phyloP scores from a whole-genome alignment of 1,140 invertebrate species.

The Arion vulgaris region DNA sequence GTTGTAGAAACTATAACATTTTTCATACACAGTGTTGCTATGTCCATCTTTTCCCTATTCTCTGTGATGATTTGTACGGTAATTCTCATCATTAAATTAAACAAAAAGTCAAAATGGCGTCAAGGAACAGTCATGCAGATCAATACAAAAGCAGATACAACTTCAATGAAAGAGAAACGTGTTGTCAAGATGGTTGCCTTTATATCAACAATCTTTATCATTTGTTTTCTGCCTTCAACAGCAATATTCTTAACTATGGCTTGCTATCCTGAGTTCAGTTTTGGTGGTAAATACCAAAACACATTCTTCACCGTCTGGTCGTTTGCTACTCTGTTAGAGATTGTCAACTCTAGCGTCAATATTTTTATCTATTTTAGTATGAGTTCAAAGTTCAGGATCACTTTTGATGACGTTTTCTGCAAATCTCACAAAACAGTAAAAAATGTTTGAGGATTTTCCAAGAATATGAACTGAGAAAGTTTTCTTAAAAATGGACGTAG shows the following conservation, averaged over 20 bases:
- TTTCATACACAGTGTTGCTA: background rate
- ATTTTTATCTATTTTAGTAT: slow-evolving; percentile 27
- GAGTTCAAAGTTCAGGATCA: slow-evolving; percentile 20
- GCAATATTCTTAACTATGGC: background rate
- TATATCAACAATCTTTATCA: slow-evolving; percentile 3
- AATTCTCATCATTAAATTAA: slow-evolving; percentile 1
- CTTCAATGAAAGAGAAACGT: slow-evolving; percentile 8
- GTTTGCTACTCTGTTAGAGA: background rate
- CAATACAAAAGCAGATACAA: background rate
- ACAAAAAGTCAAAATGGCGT: slow-evolving; percentile 1
- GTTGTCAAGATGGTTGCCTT: slow-evolving; percentile 6
- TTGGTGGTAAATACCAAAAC: background rate
- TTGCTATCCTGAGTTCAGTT: slow-evolving; percentile 8
- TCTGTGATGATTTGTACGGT: background rate
- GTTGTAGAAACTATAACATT: slow-evolving; percentile 4
- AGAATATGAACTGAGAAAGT: no score
- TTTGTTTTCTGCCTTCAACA: background rate
- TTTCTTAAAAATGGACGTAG: no score
- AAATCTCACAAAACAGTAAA: no score
- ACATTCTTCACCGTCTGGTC: slow-evolving; percentile 1
- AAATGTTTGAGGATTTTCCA: no score
- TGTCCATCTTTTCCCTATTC: background rate
- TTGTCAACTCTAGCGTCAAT: slow-evolving; percentile 13
- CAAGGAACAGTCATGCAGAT: background rate
- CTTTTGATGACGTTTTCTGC: background rate